A percentile compares a stretch with the other conserved stretches of the same genome.
These are phyloP conservation scores for Arion vulgaris DNA, from an alignment of 1,140 invertebrate species.

Conservation along the genomic window DNA sequence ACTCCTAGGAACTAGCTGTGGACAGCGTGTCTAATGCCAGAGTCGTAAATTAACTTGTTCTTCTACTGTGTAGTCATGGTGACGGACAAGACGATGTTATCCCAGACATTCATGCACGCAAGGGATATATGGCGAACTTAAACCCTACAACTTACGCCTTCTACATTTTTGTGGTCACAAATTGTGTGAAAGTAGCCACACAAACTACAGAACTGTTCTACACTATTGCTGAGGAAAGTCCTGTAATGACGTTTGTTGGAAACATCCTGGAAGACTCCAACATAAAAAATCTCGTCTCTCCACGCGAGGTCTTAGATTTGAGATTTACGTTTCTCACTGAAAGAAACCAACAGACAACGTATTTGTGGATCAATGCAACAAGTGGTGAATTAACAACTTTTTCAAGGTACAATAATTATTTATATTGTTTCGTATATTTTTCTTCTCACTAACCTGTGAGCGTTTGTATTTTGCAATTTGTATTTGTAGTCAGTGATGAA, in stretches of 20 bases:
- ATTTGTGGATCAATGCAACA: slow-evolving; percentile 25
- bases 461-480: background rate
- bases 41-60: too few relatives aligned
- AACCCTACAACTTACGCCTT: too few relatives aligned
- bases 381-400: slow-evolving; percentile 11
- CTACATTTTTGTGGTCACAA: too few relatives aligned
- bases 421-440: too few relatives aligned
- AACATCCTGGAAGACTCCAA: slow-evolving; percentile 49
- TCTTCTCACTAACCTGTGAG: too few relatives aligned
- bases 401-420: slow-evolving; percentile 10
- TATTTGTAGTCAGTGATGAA: too few relatives aligned
- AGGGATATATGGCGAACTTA: too few relatives aligned
- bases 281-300: slow-evolving; percentile 42
- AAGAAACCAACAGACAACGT: slow-evolving; percentile 32
- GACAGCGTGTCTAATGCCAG: too few relatives aligned
- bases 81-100: too few relatives aligned
- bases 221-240: slow-evolving; percentile 38
- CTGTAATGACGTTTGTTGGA: slow-evolving; percentile 41
- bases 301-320: slow-evolving; percentile 46
- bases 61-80: too few relatives aligned
- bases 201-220: slow-evolving; percentile 38
- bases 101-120: too few relatives aligned
- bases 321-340: slow-evolving; percentile 54
- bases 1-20: too few relatives aligned
- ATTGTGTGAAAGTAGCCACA: background rate